Base-by-base conservation (phyloP, 1,140 invertebrate genomes). In the Drosophila pseudoobscura region DNA sequence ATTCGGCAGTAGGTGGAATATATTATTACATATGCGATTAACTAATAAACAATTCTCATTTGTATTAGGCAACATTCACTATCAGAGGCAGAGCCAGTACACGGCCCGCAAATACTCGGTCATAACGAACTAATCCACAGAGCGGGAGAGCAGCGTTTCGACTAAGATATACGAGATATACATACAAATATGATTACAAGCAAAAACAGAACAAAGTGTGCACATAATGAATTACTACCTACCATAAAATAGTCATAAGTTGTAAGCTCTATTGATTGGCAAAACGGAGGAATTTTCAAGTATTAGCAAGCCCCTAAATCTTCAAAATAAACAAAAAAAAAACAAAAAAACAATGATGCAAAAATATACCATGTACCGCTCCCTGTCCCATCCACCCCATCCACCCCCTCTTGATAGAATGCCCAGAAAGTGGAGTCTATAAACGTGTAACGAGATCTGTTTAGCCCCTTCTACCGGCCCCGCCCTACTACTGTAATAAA, bases 1-100 rank as follows among this genome's bases (percentile, higher is more conserved):
- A 35, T 35, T 35, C 9, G 31, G 0, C 46, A 56, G 79, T 61
- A 51, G 77, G 77, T 70, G 84, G 66, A 62, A 43, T 60, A n/a
- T 58, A 43, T 84, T 68, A 54, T 54, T 43, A 45, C 41, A 41
- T 49, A 66, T 41, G 68, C 56, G 53, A 62, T 63, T 87, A 85
- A 39, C 75, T 84, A 87, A 78, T 87, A 70, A 74, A 71, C 55
- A 68, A 88, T 83, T 89, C 70, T 87, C 66, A 64, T 89, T 75
- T 75, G 71, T 76, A 87, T 54, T 85, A 91, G 89, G 84, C 78
- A 90, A 78, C 74, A 80, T 91, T 84, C 52, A 91, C 75, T 91
- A 91, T 90, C 90, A 91, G 76, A 88, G 90, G 71, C 90, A 91
- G 76, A 89, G 90, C 68, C 90, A 91, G 66, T 91, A 80, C 78